Evolutionary conservation across 1,140 invertebrate species (phyloP), one percentile per base, ranked within the genome.

Genomic region (Scaptomyza hsui): DNA sequence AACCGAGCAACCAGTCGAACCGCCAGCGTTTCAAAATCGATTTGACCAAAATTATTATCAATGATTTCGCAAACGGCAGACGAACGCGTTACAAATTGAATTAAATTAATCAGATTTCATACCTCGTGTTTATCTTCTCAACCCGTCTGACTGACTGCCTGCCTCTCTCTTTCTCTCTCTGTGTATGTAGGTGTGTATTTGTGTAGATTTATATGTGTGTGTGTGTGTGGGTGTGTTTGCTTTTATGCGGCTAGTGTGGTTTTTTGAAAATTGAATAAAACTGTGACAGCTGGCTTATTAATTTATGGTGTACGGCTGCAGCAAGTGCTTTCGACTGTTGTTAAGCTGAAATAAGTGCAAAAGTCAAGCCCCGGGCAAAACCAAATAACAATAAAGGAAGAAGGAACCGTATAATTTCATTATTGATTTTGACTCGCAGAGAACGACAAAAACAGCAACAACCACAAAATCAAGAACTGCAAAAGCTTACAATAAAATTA

Each of bases 21-120:
- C 81, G 37, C 9, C 10, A 42, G 64, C 82, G 75, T 71, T 77
- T 75, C 75, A 70, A 88, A 82, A 88, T 88, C 82, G 82, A 88
- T 88, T 88, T 88, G 78, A 76, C 75, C 83, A 80, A 88, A 88
- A 89, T 78, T 65, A 89, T 88, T 88, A 88, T 88, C 82, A 88
- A 88, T 88, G 82, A 89, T 88, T 89, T 88, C 44, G 62, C 76
- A 48, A 75, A 76, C 73, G 69, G 56, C 72, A 60, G 45, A 26
- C 32, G 61, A 75, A 74, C 57, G 75, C 71, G 64, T 57, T 61
- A 26, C 51, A 80, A 80, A 85, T 86, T 86, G 77, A 85, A 86
- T 85, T 86, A 86, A 88, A 88, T 85, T 86, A 85, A 85, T 85
- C 75, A 48, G 44, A 78, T 75, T 80, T 74, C 48, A 45, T 49